Evolutionary conservation across 2,797 vertebrate species (phyloP).

Genomic region (Manis crassicaudata): DNA sequence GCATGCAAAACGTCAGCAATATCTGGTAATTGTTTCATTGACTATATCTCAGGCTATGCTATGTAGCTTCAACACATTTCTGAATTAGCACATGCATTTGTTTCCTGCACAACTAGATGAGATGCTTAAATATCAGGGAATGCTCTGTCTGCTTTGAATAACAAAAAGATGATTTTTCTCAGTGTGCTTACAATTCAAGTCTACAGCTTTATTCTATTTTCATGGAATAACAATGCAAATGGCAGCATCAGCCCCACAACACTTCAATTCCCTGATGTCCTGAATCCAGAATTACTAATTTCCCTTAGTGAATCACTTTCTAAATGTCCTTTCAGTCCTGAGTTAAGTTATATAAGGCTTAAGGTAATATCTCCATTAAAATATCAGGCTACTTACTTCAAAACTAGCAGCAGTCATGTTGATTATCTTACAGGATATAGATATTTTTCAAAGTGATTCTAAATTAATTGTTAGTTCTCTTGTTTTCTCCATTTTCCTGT

Average conservation of each 20-base stretch:
- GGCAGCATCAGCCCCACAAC: slow-evolving; percentile 28
- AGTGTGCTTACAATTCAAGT: slow-evolving; percentile 59
- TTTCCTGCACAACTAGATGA: slow-evolving; percentile 70
- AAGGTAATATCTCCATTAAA: slow-evolving; percentile 7
- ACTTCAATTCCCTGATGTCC: slow-evolving; percentile 1
- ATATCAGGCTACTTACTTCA: not conserved
- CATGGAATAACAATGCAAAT: slow-evolving; percentile 54
- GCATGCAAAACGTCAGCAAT: slow-evolving; percentile 38
- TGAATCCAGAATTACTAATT: slow-evolving; percentile 56
- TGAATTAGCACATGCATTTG: slow-evolving; percentile 72
- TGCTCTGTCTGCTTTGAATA: slow-evolving; percentile 74
- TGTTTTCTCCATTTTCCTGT: not conserved
- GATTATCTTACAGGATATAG: not conserved
- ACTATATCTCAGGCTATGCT: slow-evolving; percentile 10
- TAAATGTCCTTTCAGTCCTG: not conserved
- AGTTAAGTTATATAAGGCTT: slow-evolving; percentile 24
- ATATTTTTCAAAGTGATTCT: slow-evolving; percentile 6
- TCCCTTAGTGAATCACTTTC: slow-evolving; percentile 32
- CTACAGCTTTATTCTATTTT: slow-evolving; percentile 56
- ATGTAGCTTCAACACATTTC: slow-evolving; percentile 59
- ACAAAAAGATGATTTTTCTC: slow-evolving; percentile 70
- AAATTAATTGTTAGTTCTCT: not conserved
- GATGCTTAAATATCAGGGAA: slow-evolving; percentile 75
- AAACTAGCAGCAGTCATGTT: slow-evolving; percentile 16
- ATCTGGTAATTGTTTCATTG: slow-evolving; percentile 58